Evolutionary conservation across 2,113 vertebrate genomes (phyloP).

Genomic region (Bungarus multicinctus): DNA sequence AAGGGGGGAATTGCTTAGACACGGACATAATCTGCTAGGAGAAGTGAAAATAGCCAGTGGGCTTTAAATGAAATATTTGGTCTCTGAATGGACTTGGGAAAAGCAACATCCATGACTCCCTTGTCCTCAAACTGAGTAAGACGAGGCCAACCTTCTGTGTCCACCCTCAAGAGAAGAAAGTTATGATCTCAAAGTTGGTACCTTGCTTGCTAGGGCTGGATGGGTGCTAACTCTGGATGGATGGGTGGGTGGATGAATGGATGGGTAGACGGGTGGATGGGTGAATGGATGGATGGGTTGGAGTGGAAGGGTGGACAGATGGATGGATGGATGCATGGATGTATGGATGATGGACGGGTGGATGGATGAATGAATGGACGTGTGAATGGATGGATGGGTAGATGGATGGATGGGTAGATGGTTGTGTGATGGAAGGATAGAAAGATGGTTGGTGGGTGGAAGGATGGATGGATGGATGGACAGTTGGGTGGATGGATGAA

Average conservation of each 20-base stretch:
- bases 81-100: neutral
- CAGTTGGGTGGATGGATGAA: neutral
- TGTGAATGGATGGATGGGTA: rapidly evolving
- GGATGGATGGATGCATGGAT: too few species aligned
- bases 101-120: neutral
- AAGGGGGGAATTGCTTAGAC: neutral
- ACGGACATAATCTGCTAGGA: neutral
- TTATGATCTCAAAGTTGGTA: neutral
- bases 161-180: neutral
- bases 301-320: too few species aligned
- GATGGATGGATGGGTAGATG: too few species aligned
- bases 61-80: neutral
- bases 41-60: neutral
- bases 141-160: neutral
- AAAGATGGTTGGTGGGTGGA: too few species aligned
- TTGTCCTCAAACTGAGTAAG: neutral
- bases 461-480: too few species aligned
- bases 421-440: too few species aligned
- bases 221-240: neutral
- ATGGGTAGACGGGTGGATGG: too few species aligned
- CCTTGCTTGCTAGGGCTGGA: neutral
- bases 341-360: too few species aligned
- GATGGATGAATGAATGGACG: too few species aligned
- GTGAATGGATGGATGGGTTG: too few species aligned
- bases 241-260: too few species aligned